Evolutionary conservation across 2,797 vertebrate species (phyloP).

Genomic region (Lepidocolaptes lacrymiger): DNA sequence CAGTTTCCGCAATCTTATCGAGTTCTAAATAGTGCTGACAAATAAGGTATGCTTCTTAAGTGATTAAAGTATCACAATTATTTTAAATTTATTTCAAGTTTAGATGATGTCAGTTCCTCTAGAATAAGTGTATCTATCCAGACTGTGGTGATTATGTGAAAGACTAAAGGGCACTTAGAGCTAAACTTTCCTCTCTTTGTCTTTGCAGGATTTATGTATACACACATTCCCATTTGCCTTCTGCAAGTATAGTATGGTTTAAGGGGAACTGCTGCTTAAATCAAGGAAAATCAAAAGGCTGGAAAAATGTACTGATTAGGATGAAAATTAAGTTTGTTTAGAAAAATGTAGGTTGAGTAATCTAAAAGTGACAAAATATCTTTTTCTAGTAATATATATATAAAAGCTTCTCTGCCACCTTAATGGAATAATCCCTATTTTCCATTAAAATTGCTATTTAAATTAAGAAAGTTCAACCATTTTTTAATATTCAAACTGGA

Average conservation of each 20-base stretch:
- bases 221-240: not conserved
- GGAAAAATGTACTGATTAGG: not conserved
- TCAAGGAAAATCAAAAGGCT: not conserved
- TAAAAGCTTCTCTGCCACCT: not conserved
- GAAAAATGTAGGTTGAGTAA: not conserved
- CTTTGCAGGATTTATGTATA: not conserved
- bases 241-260: not conserved
- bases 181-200: not conserved
- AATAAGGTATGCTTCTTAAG: not conserved
- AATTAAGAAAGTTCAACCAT: not conserved
- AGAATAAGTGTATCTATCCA: not conserved
- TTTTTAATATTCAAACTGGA: not conserved
- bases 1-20: slow-evolving; percentile 7
- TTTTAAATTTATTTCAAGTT: slow-evolving; percentile 37
- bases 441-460: not conserved
- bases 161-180: slow-evolving; percentile 1
- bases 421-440: not conserved
- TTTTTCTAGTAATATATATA: not conserved
- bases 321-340: not conserved
- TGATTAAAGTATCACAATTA: slow-evolving; percentile 36
- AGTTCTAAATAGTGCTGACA: not conserved
- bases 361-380: not conserved
- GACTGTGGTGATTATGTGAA: slow-evolving; percentile 22
- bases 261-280: not conserved
- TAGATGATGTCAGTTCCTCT: slow-evolving; percentile 18